Conservation (phyloP, 2,113 vertebrate genomes). For the Pimephales promelas region DNA sequence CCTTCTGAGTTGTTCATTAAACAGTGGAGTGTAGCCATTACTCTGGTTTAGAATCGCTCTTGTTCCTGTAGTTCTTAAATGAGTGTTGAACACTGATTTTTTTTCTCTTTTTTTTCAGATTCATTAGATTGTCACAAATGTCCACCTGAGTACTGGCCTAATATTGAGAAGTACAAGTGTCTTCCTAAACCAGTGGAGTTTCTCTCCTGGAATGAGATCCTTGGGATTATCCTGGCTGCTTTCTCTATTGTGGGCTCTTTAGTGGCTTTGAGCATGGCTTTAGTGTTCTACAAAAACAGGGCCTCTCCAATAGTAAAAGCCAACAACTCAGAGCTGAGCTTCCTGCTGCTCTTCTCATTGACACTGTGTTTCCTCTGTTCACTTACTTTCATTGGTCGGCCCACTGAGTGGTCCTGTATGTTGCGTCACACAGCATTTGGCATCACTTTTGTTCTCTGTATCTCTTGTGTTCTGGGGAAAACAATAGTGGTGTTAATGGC, state of each 20-base stretch:
- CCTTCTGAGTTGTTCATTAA: too few relatives aligned
- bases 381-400: conserved; percentile 72
- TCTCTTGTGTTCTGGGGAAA: conserved; percentile 75
- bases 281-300: conserved; percentile 66
- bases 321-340: conserved; percentile 73
- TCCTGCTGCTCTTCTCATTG: conserved; percentile 70
- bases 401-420: conserved; percentile 71
- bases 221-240: conserved; percentile 64
- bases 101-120: too few relatives aligned
- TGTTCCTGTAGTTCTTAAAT: too few relatives aligned
- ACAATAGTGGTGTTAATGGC: conserved; percentile 72
- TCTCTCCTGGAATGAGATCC: conserved; percentile 68
- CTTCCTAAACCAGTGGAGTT: conserved; percentile 70
- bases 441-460: conserved; percentile 71
- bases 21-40: too few relatives aligned
- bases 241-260: conserved; percentile 67
- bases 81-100: too few relatives aligned
- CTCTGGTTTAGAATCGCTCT: too few relatives aligned
- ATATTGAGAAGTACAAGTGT: too few relatives aligned
- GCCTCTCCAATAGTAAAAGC: conserved; percentile 69
- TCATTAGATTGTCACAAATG: too few relatives aligned
- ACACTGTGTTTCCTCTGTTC: conserved; percentile 71
- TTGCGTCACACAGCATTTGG: conserved; percentile 72
- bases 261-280: conserved; percentile 57
- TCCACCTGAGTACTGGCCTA: too few relatives aligned